Base-by-base conservation (phyloP, 2,888 invertebrate species). In the Mimumesa dahlbomi region DNA sequence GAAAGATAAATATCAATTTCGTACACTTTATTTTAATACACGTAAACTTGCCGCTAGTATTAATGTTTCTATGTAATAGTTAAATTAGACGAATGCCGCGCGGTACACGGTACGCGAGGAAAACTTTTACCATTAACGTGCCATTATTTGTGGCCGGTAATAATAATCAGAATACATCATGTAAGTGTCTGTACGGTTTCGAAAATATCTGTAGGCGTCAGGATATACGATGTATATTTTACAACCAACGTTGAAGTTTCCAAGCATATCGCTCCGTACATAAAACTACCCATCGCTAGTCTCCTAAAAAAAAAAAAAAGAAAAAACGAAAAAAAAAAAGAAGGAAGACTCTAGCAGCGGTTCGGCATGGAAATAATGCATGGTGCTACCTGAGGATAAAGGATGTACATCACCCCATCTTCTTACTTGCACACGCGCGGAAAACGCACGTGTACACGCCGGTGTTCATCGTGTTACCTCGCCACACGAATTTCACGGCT, bases 281-380 rank as follows among this genome's bases (percentile, higher is more conserved):
- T 43, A 25, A 21, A 62, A 31, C 38, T 57, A 36, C 58, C 36
- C 38, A 53, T 58, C 46, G 57, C 34, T 34, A 45, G 13, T 19
- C 58, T 54, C 19, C 9, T 25, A 50, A 67, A 62, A 59, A 68
- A 69, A 77, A n/a, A n/a, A n/a, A n/a, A n/a, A n/a, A n/a, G n/a
- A n/a, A n/a, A n/a, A n/a, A n/a, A n/a, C n/a, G n/a, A n/a, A n/a
- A n/a, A n/a, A n/a, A n/a, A n/a, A n/a, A n/a, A n/a, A n/a, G n/a
- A n/a, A n/a, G n/a, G n/a, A n/a, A n/a, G n/a, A 38, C 34, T 49
- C 57, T 46, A 22, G 38, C 38, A 31, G 13, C 25, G 66, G 57
- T 61, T 73, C 73, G 58, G 53, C 66, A 63, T 49, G 74, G 53
- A 70, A 74, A 77, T 74, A 77, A 77, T 70, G 74, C 62, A 70